A percentile compares a stretch with the other conserved stretches of the same genome.
phyloP scores from a whole-genome alignment of 2,888 invertebrate species.

The Dascillus cervinus region DNA sequence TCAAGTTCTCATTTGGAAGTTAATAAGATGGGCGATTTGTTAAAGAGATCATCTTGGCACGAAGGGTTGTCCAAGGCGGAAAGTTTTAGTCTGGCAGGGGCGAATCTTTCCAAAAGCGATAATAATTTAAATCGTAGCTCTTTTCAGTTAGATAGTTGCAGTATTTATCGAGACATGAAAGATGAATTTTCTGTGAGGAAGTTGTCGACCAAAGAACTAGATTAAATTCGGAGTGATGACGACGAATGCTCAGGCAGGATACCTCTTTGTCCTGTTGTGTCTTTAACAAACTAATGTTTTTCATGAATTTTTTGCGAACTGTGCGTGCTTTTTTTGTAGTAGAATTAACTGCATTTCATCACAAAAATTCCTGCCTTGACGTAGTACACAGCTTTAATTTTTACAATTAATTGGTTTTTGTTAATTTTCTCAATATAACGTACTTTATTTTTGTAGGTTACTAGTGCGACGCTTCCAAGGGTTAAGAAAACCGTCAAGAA shows the following conservation, averaged over 20 bases:
- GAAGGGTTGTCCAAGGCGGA: slow-evolving; percentile 14
- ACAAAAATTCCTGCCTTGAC: too few relatives aligned
- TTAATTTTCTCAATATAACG: neutral
- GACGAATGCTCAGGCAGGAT: too few relatives aligned
- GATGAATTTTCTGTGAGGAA: neutral
- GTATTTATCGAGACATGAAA: too few relatives aligned
- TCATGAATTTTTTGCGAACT: too few relatives aligned
- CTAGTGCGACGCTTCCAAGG: slow-evolving; percentile 65
- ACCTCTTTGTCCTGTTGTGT: too few relatives aligned
- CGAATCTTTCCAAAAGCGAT: slow-evolving; percentile 32
- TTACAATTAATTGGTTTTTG: too few relatives aligned
- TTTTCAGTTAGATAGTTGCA: too few relatives aligned
- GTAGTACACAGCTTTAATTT: too few relatives aligned
- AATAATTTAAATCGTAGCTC: slow-evolving; percentile 20
- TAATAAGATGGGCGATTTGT: slow-evolving; percentile 2
- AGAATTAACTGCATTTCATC: too few relatives aligned
- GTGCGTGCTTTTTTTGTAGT: too few relatives aligned
- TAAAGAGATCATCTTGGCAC: slow-evolving; percentile 30
- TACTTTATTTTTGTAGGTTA: slow-evolving; percentile 51
- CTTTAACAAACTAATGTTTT: too few relatives aligned
- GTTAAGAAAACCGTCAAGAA: slow-evolving; percentile 67
- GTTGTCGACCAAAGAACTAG: neutral
- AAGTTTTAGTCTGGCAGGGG: slow-evolving; percentile 8
- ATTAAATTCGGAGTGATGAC: too few relatives aligned
- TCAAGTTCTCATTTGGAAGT: slow-evolving; percentile 1